A percentile compares a stretch with the other conserved stretches of the same genome.
Evolutionary conservation across 2,797 vertebrate genomes (phyloP).

Genomic region (Sebastes hubbsi): DNA sequence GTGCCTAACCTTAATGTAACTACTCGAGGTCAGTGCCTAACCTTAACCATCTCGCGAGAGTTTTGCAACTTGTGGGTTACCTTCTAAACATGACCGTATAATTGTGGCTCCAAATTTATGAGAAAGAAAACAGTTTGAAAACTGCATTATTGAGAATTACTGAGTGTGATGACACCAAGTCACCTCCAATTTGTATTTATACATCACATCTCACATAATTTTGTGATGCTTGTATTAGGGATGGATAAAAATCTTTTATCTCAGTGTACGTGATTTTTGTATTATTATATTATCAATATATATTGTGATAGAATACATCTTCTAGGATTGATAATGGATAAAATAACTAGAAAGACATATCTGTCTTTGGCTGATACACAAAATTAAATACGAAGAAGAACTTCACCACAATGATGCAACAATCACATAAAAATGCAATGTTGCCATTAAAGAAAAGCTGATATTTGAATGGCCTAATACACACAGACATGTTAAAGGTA

Average conservation of each 20-base stretch:
- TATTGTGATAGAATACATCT: neutral
- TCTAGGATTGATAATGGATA: neutral
- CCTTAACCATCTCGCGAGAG: no score
- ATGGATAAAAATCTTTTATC: neutral
- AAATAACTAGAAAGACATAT: neutral
- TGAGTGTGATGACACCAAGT: neutral
- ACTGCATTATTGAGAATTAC: neutral
- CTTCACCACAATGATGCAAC: neutral
- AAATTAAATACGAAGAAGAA: neutral
- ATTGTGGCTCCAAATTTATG: neutral
- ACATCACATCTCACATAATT: neutral
- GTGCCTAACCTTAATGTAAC: no score
- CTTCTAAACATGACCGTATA: no score
- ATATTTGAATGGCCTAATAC: no score
- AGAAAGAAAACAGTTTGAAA: neutral
- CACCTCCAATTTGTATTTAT: neutral
- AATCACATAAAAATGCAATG: neutral
- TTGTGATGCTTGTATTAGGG: neutral
- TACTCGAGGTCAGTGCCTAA: no score
- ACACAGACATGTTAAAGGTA: no score
- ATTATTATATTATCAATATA: neutral
- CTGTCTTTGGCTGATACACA: neutral
- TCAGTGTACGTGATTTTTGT: neutral
- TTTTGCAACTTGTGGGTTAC: no score
- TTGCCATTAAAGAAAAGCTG: neutral